Base-by-base conservation (phyloP, 1,140 invertebrate species). In the Drosophila pectinifera region DNA sequence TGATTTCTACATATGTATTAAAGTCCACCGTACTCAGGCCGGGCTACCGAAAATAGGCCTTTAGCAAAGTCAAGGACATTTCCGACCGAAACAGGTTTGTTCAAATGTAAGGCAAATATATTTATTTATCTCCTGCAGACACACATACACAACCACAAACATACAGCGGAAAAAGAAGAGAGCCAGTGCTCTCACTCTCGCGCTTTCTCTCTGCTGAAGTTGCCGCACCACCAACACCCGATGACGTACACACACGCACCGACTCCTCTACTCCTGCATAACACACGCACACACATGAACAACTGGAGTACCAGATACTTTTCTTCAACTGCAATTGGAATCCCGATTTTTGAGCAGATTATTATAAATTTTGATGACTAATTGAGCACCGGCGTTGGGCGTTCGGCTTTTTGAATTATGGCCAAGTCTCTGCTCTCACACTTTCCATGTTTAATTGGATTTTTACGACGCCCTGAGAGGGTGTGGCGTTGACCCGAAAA, bases 401-500 rank as follows among this genome's bases (percentile, higher is more conserved):
- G 2, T 22, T 38, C n/a, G 11, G 10, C 20, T n/a, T 14, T 45
- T 28, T 39, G 18, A 38, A 20, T 11, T 45, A 56, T 68, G 39
- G 10, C 13, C 26, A 45, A 41, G 51, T 62, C 36, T 51, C 43
- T 58, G 53, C 73, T 61, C 72, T 49, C 67, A 49, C 65, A 24
- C 24, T 53, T 64, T 70, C 3, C 56, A 39, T 28, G 34, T 62
- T 74, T 84, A 89, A 89, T 89, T 90, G 61, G 73, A 84, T 89
- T 81, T 78, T 55, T n/a, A 49, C 43, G 39, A 65, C 28, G 69
- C 43, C 42, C 63, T 43, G 56, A 45, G 61, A 89, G 89, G 89
- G 89, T 91, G 89, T 91, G 89, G 89, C 85, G 86, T 55, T 91
- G 89, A 91, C 83, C 89, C 89, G 78, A 85, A 89, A 86, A 86